Evolutionary conservation across 2,888 invertebrate genomes (phyloP), one percentile per base, ranked within the genome.

Genomic region (Nomada ruficornis): DNA sequence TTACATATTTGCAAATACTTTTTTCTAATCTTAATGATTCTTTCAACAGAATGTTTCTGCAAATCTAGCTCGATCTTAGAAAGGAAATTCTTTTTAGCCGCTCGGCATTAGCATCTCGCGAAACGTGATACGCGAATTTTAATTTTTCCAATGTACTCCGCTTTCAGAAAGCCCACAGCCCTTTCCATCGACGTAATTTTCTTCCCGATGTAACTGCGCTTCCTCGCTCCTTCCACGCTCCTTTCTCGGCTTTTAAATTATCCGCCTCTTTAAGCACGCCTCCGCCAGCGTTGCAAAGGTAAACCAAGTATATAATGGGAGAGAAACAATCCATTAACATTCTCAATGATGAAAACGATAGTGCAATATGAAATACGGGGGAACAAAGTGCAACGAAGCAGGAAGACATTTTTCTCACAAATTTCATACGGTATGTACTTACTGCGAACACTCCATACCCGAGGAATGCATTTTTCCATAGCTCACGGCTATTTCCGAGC

Each of bases 311-410:
- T 76, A 65, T 82, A 76, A 75, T 80, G 69, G 54, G 44, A 65
- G 54, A 80, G 80, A 67, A 82, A 82, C 76, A 80, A 80, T 80
- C 80, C 65, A 81, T 81, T 81, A 81, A 80, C 68, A 55, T 81
- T 69, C 18, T 23, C 74, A 63, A 69, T 57, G 80, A 68, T 47
- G 79, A 36, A 36, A 62, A 60, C 64, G 47, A 18, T 47, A 57
- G 7, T 47, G 55, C 26, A 36, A n/a, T 20, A 23, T 64, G 65
- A 75, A 65, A 73, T 63, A 55, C 57, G 54, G 44, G 47, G 13
- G 47, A 13, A 23, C 62, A 59, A 68, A 47, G 67, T 44, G 29
- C 50, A 50, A 9, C 50, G 15, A 64, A 20, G 4, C 2, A 26
- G 29, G 36, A 62, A 62, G 47, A 44, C 52, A 23, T 36, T 29